A percentile compares a stretch with the other conserved stretches of the same genome.
Conservation (phyloP, 2,888 invertebrate species). For the Pollenia griseotomentosa region DNA sequence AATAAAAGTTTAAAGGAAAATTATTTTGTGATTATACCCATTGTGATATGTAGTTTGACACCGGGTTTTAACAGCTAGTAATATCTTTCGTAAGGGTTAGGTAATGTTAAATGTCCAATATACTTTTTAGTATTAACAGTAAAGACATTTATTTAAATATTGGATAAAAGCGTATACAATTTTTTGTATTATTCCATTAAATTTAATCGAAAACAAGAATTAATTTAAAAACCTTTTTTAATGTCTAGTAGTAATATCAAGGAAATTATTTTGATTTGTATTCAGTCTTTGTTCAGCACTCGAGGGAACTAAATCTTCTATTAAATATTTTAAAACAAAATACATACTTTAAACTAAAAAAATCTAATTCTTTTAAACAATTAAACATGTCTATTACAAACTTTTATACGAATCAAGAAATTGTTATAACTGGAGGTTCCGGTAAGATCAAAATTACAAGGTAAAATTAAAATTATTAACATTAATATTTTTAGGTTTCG, state of each 20-base stretch:
- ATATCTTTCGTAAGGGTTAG: no score
- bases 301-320: conserved; percentile 12
- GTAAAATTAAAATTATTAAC: background rate
- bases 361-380: no score
- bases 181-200: conserved; percentile 24
- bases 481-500: conserved; percentile 87
- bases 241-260: background rate
- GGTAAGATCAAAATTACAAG: conserved; percentile 79
- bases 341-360: background rate
- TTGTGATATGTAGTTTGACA: no score
- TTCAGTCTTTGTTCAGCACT: conserved; percentile 47
- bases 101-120: no score
- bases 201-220: conserved; percentile 38
- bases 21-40: no score
- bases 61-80: no score
- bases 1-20: no score
- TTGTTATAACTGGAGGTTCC: conserved; percentile 93
- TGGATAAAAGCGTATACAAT: conserved; percentile 3
- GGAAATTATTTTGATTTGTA: conserved; percentile 23
- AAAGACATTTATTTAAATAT: conserved; percentile 5
- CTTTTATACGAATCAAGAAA: conserved; percentile 88
- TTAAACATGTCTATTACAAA: conserved; percentile 85
- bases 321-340: background rate
- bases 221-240: conserved; percentile 5
- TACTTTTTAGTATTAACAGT: background rate